Conservation (phyloP, 1,140 invertebrate genomes). For the Drosophila mayri region DNA sequence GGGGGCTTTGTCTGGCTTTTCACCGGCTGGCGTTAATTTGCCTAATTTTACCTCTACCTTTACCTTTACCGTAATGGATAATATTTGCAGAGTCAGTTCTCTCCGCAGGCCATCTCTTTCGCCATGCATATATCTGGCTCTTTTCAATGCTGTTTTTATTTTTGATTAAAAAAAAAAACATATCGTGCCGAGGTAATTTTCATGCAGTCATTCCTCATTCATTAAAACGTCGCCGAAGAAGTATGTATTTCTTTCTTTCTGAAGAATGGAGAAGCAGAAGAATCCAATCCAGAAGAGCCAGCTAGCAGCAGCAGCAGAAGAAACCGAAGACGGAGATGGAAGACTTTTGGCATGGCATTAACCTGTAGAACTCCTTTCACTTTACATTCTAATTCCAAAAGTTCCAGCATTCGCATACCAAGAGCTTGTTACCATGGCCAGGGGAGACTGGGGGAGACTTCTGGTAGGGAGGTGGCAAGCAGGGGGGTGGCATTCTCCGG, state of each 20-base stretch:
- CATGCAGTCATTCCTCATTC: constrained; percentile 74
- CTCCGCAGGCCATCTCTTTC: constrained; percentile 21
- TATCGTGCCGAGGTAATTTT: constrained; percentile 67
- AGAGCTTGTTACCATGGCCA: constrained; percentile 28
- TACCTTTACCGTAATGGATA: constrained; percentile 20
- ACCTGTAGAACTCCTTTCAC: constrained; percentile 81
- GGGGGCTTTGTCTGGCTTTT: constrained; percentile 12
- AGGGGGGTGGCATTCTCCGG: constrained; percentile 13
- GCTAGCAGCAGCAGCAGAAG: constrained; percentile 1
- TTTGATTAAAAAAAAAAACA: neutral
- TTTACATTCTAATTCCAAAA: constrained; percentile 81
- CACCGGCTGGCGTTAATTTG: constrained; percentile 40
- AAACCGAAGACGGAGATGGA: constrained; percentile 19
- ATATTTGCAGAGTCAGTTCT: constrained; percentile 30
- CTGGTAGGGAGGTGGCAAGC: neutral
- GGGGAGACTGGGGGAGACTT: neutral
- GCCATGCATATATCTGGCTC: constrained; percentile 9
- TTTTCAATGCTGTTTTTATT: constrained; percentile 4
- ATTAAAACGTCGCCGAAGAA: constrained; percentile 53
- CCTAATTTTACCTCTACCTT: neutral
- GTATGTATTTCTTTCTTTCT: constrained; percentile 7
- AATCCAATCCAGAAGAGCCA: constrained; percentile 2
- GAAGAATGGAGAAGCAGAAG: constrained; percentile 23
- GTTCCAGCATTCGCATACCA: constrained; percentile 80
- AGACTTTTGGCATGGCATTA: constrained; percentile 65